Evolutionary conservation across 2,113 vertebrate species (phyloP), one percentile per base, ranked within the genome.

Genomic region (Chamaetylas fuelleborni): DNA sequence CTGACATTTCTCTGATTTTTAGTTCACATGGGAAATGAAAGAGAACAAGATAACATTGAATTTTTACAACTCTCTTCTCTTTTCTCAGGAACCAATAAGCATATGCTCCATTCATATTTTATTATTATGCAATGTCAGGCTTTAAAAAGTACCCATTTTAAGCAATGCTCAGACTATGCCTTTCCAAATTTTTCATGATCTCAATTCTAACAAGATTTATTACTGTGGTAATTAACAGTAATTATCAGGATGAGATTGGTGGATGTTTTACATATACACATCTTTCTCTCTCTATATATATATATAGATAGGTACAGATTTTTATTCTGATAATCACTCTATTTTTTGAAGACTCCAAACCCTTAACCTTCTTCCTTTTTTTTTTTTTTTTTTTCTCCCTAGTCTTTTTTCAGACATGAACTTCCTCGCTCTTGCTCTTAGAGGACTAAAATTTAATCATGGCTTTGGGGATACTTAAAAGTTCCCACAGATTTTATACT

Each of bases 1-100:
- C 80, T 72, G 86, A 87, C 19, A 28, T 95, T 94, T 90, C 69
- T 84, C 28, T 84, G 64, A 79, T 92, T 95, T 96, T 90, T 71
- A 90, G 19, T 90, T 88, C 70, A 20, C 60, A 31, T 48, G 50
- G 42, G 58, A 79, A 82, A 73, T 56, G 61, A 82, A 92, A 34
- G 48, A 67, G 36, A 92, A 58, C 15, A 95, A 53, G 50, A 80
- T 88, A 90, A 78, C 14, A 40, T 0, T 70, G 51, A 40, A 70
- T 90, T 93, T 86, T 88, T 90, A 72, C 36, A 81, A 11, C 56
- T 92, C 23, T 80, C 1, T 79, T 93, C 28, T 34, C 8, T 95
- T 80, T 92, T 10, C 60, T 72, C 8, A 57, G 74, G 54, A 94
- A 14, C 56, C 69, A 65, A 2, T 50, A 69, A 88, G 51, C 19